Evolutionary conservation across 2,888 invertebrate genomes (phyloP).

Genomic region (Polydesmus complanatus): DNA sequence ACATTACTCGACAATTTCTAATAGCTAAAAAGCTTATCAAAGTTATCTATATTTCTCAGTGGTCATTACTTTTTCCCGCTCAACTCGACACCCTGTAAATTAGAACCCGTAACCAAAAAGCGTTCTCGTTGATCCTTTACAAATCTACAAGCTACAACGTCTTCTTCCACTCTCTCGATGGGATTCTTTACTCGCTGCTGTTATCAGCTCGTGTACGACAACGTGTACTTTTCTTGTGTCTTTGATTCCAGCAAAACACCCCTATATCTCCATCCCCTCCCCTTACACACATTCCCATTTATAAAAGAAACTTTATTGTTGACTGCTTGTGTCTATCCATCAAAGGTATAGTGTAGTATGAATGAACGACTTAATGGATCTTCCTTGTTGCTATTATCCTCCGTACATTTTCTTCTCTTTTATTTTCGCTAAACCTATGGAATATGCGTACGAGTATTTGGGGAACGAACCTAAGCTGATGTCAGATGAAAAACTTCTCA

Average conservation of each 20-base stretch:
- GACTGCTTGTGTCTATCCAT: not conserved
- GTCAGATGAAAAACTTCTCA: too few species aligned
- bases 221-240: not conserved
- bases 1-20: too few species aligned
- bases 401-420: too few species aligned
- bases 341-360: not conserved
- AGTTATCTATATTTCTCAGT: too few species aligned
- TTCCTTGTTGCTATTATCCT: not conserved
- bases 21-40: too few species aligned
- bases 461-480: too few species aligned
- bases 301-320: not conserved
- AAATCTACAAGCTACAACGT: not conserved
- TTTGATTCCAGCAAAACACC: too few species aligned
- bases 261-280: too few species aligned
- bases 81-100: not conserved
- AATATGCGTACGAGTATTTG: too few species aligned
- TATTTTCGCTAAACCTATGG: too few species aligned
- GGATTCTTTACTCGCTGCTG: not conserved
- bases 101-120: not conserved
- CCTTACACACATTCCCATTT: too few species aligned
- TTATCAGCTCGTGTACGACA: not conserved
- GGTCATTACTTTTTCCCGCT: too few species aligned
- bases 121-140: not conserved
- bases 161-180: not conserved
- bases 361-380: not conserved